Base-by-base conservation (phyloP, 1,140 invertebrate genomes). In the Venustaconcha ellipsiformis region DNA sequence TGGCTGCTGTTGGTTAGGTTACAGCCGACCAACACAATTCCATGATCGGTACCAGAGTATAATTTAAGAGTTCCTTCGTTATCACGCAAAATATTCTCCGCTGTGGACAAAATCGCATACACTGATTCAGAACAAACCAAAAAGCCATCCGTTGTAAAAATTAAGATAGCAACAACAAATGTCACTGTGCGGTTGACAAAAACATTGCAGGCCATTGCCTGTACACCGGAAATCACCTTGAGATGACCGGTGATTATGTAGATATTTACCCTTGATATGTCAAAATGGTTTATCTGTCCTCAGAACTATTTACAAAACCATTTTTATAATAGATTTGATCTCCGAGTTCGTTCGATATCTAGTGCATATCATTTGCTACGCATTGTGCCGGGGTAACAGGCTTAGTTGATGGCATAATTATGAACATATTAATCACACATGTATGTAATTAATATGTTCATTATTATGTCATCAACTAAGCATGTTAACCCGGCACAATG, bases 1-100 rank as follows among this genome's bases (percentile, higher is more conserved):
- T 78, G 69, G 11, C 80, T 82, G 14, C 72, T 60, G 30, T 65
- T 48, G 14, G 73, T 78, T 48, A 87, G 76, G 66, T 83, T 84
- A 14, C 67, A 65, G 14, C 87, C 86, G 48, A 86, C 80, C 58
- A 88, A 57, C 14, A 81, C 60, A 30, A 87, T 64, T 73, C 55
- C 71, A 14, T 82, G 79, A 14, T 56, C 30, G 13, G 20, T 74
- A 18, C 60, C 67, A 18, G 81, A 15, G n/a, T 26, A 72, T 30
- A 85, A 60, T 57, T 72, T 60, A n/a, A 81, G 57, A 11, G 77
- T 68, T 57, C 78, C 80, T 17, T 67, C 60, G 0, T 62, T 26
- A 67, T 82, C 81, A 64, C 80, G 67, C 30, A 20, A 37, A 68
- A 30, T 72, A 23, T 37, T 70, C 8, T 37, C 14, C 55, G 75